These are phyloP conservation scores for Drosophila aff. DNA, from an alignment of 1,140 invertebrate species.

Conservation along the genomic window DNA sequence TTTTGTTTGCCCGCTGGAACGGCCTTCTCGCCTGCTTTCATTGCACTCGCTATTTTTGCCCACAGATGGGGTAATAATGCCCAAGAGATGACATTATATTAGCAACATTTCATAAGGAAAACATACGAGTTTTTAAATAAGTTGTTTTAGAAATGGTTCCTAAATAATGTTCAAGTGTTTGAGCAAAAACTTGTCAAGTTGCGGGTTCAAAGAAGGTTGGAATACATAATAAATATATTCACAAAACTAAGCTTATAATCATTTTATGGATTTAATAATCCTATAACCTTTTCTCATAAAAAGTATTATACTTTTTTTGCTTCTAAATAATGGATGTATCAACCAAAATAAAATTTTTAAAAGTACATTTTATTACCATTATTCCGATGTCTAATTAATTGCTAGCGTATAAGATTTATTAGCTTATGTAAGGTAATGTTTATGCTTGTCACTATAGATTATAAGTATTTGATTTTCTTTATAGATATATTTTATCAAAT, in stretches of 20 bases:
- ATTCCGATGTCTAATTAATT: no score
- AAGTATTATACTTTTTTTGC: no score
- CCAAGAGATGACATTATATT: slow-evolving; percentile 7
- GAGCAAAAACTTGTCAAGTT: rapidly evolving
- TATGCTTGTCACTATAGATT: not conserved
- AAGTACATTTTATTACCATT: no score
- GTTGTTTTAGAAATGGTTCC: not conserved
- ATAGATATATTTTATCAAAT: not conserved
- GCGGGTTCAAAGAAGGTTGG: not conserved
- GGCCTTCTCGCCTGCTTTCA: slow-evolving; percentile 32
- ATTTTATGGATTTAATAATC: not conserved
- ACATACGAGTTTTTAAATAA: not conserved
- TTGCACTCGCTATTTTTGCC: slow-evolving; percentile 19
- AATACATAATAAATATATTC: not conserved
- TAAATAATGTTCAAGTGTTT: not conserved
- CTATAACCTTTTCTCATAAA: not conserved
- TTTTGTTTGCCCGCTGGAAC: slow-evolving; percentile 64
- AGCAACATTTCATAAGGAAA: not conserved
- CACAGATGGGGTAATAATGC: slow-evolving; percentile 16
- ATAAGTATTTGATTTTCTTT: not conserved
- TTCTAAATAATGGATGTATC: no score
- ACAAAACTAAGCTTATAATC: not conserved
- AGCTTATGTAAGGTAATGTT: no score
- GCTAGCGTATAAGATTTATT: no score
- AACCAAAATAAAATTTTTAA: no score